Percentiles rank a stretch among this genome's conserved stretches.
These are phyloP conservation scores for Scaptomyza tumidula DNA, from an alignment of 2,888 invertebrate species.

Conservation along the genomic window DNA sequence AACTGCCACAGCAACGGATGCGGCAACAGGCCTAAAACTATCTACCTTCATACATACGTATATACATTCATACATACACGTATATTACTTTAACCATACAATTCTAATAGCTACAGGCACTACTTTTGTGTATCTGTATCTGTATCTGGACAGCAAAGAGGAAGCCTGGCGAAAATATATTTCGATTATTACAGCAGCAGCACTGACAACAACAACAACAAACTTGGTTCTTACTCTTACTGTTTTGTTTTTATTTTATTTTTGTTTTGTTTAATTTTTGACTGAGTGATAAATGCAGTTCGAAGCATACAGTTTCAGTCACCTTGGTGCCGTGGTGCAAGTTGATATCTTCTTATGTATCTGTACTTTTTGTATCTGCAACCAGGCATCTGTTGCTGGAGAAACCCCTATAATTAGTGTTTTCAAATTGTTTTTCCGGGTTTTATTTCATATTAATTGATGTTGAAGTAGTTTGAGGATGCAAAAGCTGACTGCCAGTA, in stretches of 20 bases:
- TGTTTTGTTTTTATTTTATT: conserved; percentile 9
- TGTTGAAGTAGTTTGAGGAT: conserved; percentile 6
- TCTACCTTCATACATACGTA: conserved; percentile 32
- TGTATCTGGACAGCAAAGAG: conserved; percentile 35
- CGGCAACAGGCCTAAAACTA: conserved; percentile 25
- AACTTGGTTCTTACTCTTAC: conserved; percentile 31
- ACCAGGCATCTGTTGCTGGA: conserved; percentile 30
- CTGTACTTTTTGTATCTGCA: conserved; percentile 26
- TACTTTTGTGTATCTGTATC: conserved; percentile 19
- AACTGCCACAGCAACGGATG: conserved; percentile 40
- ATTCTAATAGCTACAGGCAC: conserved; percentile 67
- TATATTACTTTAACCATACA: conserved; percentile 62
- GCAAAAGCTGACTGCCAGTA: too few species aligned
- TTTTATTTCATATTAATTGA: conserved; percentile 62
- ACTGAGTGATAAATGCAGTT: conserved; percentile 59
- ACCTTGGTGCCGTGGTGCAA: conserved; percentile 5
- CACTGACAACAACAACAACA: conserved; percentile 12
- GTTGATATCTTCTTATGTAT: conserved; percentile 12
- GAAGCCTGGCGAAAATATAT: conserved; percentile 38
- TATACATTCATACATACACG: conserved; percentile 21
- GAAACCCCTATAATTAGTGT: conserved; percentile 59
- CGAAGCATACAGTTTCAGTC: conserved; percentile 13
- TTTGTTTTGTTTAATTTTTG: conserved; percentile 12
- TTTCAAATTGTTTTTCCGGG: conserved; percentile 61
- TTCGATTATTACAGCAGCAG: conserved; percentile 45